Evolutionary conservation across 2,888 invertebrate genomes (phyloP).

Genomic region (Hetaerina titia): DNA sequence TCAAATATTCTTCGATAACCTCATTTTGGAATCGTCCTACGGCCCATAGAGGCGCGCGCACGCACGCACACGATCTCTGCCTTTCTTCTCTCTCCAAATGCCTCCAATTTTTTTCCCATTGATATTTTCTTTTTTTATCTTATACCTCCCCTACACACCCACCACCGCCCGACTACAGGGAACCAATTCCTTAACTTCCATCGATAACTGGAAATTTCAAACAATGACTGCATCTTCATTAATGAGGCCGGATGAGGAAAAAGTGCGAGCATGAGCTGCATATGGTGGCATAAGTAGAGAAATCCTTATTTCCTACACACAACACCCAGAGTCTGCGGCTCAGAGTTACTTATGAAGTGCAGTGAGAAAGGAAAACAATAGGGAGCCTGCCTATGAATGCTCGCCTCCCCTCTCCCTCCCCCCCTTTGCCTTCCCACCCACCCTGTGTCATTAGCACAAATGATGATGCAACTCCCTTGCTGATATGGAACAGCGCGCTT

Average conservation of each 20-base stretch:
- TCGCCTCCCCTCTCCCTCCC: not conserved
- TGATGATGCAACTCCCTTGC: not conserved
- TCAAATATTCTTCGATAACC: not conserved
- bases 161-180: not conserved
- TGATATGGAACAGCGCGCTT: not conserved
- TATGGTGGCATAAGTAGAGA: not conserved
- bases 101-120: not conserved
- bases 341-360: not conserved
- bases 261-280: not conserved
- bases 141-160: not conserved
- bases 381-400: not conserved
- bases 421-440: not conserved
- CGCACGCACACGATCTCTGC: not conserved
- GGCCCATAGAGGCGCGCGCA: not conserved
- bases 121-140: not conserved
- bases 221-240: constrained; percentile 20
- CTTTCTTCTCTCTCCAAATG: not conserved
- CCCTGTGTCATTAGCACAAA: not conserved
- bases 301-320: not conserved
- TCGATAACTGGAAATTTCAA: constrained; percentile 14
- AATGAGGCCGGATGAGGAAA: constrained; percentile 14
- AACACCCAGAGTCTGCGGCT: not conserved
- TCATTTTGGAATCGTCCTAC: not conserved
- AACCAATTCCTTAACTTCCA: constrained; percentile 21
- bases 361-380: not conserved